Percentiles rank a stretch among this genome's conserved stretches.
Evolutionary conservation across 2,113 vertebrate genomes (phyloP).

Genomic region (Falcunculus frontatus): DNA sequence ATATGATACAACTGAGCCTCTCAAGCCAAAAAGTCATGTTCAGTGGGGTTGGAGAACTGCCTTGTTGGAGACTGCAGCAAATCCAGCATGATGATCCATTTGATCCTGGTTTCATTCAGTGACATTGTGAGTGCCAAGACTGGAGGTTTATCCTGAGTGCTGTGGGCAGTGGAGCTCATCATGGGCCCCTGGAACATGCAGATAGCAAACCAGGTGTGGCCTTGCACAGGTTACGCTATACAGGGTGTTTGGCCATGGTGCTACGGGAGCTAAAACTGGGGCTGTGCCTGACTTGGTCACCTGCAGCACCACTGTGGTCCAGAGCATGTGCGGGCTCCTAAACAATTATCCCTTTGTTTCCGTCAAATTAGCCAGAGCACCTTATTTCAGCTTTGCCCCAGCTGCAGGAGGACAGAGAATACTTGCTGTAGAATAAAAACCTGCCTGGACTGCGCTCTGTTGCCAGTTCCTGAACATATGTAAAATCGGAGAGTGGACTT

Average conservation of each 20-base stretch:
- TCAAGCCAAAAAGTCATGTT: background rate
- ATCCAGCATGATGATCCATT: background rate
- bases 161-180: background rate
- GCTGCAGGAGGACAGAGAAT: background rate
- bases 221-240: fast-evolving
- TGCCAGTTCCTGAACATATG: background rate
- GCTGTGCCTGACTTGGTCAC: background rate
- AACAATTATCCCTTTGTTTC: background rate
- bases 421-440: background rate
- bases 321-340: background rate
- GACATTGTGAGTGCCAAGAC: fast-evolving
- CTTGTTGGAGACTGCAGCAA: background rate
- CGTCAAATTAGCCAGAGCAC: background rate
- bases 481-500: background rate
- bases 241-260: background rate
- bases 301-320: background rate
- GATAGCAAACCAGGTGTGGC: background rate
- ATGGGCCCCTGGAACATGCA: background rate
- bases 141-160: background rate
- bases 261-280: background rate
- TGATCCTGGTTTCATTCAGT: background rate
- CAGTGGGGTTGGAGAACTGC: background rate
- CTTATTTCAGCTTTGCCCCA: background rate
- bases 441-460: fast-evolving
- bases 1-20: background rate